A percentile compares a stretch with the other conserved stretches of the same genome.
phyloP scores from a whole-genome alignment of 2,797 vertebrate species.

The Hirundo rustica region DNA sequence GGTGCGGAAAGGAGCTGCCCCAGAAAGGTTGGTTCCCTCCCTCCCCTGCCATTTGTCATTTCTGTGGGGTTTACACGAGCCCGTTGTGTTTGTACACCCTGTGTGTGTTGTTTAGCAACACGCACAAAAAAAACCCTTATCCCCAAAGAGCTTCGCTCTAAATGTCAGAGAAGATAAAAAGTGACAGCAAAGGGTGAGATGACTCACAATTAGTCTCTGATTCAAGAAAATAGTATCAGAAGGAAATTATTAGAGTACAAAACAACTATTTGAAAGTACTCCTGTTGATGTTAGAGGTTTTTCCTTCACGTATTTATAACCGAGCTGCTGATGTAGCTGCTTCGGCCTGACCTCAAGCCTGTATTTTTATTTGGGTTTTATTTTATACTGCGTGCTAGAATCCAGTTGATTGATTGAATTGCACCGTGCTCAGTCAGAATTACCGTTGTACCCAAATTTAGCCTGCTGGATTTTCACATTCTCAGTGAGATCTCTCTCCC shows the following conservation, averaged over 20 bases:
- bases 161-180: background rate
- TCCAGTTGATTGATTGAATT: background rate
- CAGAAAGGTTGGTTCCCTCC: conserved; percentile 24
- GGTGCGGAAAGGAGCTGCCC: background rate
- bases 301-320: background rate
- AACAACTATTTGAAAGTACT: background rate
- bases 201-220: background rate
- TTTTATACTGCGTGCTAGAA: background rate
- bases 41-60: background rate
- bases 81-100: accelerated
- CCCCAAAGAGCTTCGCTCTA: background rate
- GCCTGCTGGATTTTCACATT: too few relatives aligned
- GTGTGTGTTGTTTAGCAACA: accelerated
- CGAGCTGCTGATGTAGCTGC: background rate
- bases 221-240: background rate
- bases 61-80: accelerated
- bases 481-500: background rate
- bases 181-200: background rate
- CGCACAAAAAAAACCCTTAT: background rate
- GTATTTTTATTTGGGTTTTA: background rate
- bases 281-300: background rate
- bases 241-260: background rate
- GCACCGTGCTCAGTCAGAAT: background rate
- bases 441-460: background rate
- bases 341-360: background rate